Evolutionary conservation across 2,888 invertebrate genomes (phyloP), one percentile per base, ranked within the genome.

Genomic region (Dynastes maya): DNA sequence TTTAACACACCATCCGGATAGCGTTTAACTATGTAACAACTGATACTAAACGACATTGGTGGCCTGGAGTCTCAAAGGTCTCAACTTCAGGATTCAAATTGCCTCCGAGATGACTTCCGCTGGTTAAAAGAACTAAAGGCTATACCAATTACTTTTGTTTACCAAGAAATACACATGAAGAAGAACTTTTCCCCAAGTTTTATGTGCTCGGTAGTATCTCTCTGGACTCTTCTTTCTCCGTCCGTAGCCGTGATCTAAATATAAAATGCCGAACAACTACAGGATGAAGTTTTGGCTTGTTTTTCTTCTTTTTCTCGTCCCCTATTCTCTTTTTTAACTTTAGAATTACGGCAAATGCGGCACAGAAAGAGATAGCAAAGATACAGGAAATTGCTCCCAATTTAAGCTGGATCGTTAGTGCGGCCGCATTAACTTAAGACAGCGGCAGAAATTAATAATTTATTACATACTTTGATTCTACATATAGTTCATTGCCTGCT

Each of bases 21-120:
- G 78, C 82, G 81, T 84, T 83, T 83, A 82, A 83, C 83, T 83
- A 84, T 82, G 83, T 81, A 82, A 81, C 80, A 81, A 71, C 80
- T 83, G 83, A 83, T 82, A 81, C 82, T 81, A 83, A 82, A 82
- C 82, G 83, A 81, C 82, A 81, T 80, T 76, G 76, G 72, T 74
- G 72, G 81, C 63, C 64, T 53, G 61, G 64, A 49, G 78, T 81
- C 82, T 79, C 82, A 58, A 45, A 81, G 80, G 82, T 64, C 64
- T 76, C 55, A 82, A 80, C 61, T 78, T 78, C 65, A 63, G 64
- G 72, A 72, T 78, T 78, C 78, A 70, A 78, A 78, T 78, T 78
- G 78, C 78, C 64, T 13, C 63, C 11, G 61, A 74, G 78, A 72
- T 71, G 78, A 70, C 76, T 74, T 74, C 72, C 72, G 72, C 72